These are phyloP conservation scores for Synchiropus splendidus DNA, from an alignment of 2,113 vertebrate genomes.

Conservation along the genomic window DNA sequence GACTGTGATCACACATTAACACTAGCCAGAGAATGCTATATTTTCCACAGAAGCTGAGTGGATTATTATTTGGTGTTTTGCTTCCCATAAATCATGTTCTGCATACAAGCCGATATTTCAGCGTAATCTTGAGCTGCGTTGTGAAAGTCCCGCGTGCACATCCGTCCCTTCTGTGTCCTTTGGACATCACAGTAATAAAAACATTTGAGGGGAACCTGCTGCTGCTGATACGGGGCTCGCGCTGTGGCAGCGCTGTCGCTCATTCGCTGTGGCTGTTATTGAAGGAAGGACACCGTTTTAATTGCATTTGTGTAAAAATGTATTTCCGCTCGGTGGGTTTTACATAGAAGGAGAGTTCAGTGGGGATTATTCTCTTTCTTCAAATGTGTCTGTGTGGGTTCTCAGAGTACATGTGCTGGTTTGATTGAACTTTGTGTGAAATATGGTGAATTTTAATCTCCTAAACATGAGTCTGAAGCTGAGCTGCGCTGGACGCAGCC, in stretches of 20 bases:
- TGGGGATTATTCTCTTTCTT: constrained; percentile 9
- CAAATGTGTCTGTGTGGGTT: neutral
- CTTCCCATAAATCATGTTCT: constrained; percentile 34
- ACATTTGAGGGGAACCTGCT: neutral
- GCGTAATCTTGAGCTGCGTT: constrained; percentile 24
- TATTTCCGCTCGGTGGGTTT: constrained; percentile 4
- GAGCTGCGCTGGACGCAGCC: constrained; percentile 11
- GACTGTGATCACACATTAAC: constrained; percentile 50
- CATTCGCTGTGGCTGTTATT: constrained; percentile 16
- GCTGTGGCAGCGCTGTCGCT: constrained; percentile 1
- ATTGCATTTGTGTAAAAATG: constrained; percentile 24
- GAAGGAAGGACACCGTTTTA: constrained; percentile 30
- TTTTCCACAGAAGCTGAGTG: constrained; percentile 20
- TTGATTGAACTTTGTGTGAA: neutral
- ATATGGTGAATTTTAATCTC: constrained; percentile 6
- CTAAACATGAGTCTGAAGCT: constrained; percentile 14
- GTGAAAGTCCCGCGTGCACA: constrained; percentile 11
- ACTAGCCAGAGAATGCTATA: constrained; percentile 23
- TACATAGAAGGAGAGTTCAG: constrained; percentile 1
- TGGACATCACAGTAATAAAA: constrained; percentile 22
- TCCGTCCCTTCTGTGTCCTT: constrained; percentile 10
- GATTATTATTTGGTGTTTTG: constrained; percentile 19
- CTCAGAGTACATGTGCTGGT: neutral
- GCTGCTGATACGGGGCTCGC: constrained; percentile 7
- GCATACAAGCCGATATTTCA: constrained; percentile 32